Conservation (phyloP, 2,113 vertebrate genomes). For the Syngnathus typhle region DNA sequence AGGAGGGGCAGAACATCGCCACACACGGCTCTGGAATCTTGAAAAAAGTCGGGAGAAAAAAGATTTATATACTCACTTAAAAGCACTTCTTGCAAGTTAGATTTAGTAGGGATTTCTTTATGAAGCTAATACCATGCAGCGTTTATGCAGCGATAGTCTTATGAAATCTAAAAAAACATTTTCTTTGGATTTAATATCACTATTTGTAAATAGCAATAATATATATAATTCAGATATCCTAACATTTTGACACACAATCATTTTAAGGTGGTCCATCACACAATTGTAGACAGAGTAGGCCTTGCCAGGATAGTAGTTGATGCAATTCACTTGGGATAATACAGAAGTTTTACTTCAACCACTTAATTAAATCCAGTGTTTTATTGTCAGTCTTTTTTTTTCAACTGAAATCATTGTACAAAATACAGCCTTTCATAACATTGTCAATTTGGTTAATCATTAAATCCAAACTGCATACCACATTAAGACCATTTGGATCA, state of each 20-base stretch:
- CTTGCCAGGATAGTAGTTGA: neutral
- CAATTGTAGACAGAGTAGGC: no score
- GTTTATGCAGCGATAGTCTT: no score
- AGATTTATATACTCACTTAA: neutral
- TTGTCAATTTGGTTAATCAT: neutral
- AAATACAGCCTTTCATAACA: neutral
- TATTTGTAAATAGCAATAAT: no score
- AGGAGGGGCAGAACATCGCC: neutral
- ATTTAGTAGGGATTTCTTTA: no score
- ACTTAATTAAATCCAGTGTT: neutral
- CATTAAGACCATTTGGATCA: neutral
- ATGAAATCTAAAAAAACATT: no score
- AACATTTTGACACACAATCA: no score
- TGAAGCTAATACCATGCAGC: no score
- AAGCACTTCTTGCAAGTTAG: neutral
- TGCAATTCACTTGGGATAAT: neutral
- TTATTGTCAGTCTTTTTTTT: neutral
- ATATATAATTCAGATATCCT: no score
- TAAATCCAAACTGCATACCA: neutral
- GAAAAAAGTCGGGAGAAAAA: neutral
- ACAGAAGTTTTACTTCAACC: neutral
- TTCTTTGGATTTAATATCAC: no score
- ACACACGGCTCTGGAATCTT: neutral
- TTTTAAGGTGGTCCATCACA: no score
- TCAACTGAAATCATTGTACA: neutral